Percentiles rank a stretch among this genome's conserved stretches.
phyloP scores from a whole-genome alignment of 2,888 invertebrate species.

The Drosophila picticornis region DNA sequence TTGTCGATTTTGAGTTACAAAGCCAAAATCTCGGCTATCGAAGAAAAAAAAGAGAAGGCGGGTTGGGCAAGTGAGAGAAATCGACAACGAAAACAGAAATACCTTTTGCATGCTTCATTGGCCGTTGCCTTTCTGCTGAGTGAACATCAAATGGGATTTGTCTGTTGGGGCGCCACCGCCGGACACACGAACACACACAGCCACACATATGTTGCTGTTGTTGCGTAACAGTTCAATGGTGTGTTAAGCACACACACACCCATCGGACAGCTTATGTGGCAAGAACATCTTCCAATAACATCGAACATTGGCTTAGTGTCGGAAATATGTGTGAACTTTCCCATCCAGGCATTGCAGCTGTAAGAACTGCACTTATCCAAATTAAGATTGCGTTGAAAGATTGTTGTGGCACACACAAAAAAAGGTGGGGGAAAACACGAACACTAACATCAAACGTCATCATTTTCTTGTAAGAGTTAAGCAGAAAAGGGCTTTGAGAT shows the following conservation, averaged over 20 bases:
- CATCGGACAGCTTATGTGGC: constrained; percentile 54
- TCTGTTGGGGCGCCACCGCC: constrained; percentile 51
- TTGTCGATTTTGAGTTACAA: constrained; percentile 75
- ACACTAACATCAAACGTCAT: constrained; percentile 47
- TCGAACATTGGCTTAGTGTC: constrained; percentile 60
- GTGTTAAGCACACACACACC: constrained; percentile 66
- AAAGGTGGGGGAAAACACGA: not conserved
- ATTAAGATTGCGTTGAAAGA: constrained; percentile 64
- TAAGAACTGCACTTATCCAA: constrained; percentile 68
- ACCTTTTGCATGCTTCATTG: constrained; percentile 82
- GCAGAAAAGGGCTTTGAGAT: constrained; percentile 2
- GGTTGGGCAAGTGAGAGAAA: constrained; percentile 3
- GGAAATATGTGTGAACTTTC: constrained; percentile 56
- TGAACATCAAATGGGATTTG: constrained; percentile 81
- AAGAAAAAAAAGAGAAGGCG: not conserved
- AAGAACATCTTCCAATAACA: constrained; percentile 59
- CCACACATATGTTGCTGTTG: constrained; percentile 45
- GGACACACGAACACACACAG: constrained; percentile 64
- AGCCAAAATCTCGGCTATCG: constrained; percentile 74
- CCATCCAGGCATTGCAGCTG: constrained; percentile 43
- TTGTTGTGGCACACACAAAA: constrained; percentile 11
- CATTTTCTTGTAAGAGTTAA: constrained; percentile 35
- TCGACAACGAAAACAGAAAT: constrained; percentile 70
- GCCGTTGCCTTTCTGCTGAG: constrained; percentile 78
- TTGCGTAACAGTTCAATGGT: constrained; percentile 76